Percentiles rank a stretch among this genome's conserved stretches.
Evolutionary conservation across 1,140 invertebrate species (phyloP).

Genomic region (Nomia melanderi): DNA sequence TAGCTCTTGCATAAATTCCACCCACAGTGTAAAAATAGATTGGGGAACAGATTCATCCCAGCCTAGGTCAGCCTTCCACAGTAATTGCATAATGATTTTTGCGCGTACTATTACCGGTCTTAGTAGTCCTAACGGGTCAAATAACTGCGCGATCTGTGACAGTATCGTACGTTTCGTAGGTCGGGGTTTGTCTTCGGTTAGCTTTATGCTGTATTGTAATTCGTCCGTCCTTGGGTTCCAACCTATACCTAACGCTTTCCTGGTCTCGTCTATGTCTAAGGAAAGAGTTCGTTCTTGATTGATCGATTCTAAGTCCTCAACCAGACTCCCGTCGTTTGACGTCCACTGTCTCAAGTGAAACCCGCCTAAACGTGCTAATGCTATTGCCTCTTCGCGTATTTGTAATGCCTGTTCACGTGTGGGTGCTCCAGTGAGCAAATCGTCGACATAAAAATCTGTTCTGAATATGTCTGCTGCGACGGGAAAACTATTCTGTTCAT

Average conservation of each 20-base stretch:
- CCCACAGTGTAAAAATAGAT: not conserved
- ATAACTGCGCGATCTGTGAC: too few species aligned
- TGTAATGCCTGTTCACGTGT: not conserved
- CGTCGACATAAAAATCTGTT: conserved; percentile 17
- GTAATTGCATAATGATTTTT: conserved; percentile 31
- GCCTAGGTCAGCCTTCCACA: not conserved
- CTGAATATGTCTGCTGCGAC: not conserved
- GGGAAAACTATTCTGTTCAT: not conserved
- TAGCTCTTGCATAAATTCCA: not conserved
- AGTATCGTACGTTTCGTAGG: conserved; percentile 24
- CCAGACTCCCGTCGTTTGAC: not conserved
- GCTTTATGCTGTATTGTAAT: not conserved
- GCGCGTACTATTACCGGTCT: conserved; percentile 13
- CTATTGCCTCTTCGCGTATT: not conserved
- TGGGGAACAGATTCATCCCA: conserved; percentile 2
- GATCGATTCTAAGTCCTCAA: not conserved
- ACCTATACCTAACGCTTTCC: not conserved
- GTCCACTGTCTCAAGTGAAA: conserved; percentile 13
- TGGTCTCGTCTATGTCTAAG: not conserved
- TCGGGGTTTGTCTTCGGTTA: accelerated
- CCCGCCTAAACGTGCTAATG: not conserved
- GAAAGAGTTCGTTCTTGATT: not conserved
- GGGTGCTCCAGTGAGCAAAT: not conserved
- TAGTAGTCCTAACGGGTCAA: too few species aligned
- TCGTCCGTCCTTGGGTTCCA: not conserved